A percentile compares a stretch with the other conserved stretches of the same genome.
Conservation (phyloP, 2,797 vertebrate genomes). For the Molossus molossus region DNA sequence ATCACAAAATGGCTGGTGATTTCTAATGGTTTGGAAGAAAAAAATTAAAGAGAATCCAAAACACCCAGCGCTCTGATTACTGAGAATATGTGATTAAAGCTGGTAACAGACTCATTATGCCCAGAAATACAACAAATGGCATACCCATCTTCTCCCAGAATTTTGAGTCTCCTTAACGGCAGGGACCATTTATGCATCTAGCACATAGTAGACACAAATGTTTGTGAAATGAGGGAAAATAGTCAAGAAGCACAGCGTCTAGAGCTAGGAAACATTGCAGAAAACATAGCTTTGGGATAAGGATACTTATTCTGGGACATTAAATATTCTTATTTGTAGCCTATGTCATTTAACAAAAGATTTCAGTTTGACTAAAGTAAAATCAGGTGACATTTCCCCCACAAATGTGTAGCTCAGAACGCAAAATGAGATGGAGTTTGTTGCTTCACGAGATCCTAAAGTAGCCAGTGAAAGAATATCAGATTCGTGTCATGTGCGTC, state of each 20-base stretch:
- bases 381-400: background rate
- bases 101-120: background rate
- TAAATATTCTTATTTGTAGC: constrained; percentile 17
- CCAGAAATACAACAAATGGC: background rate
- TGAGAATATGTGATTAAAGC: background rate
- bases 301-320: background rate
- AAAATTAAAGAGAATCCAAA: background rate
- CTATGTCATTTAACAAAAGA: background rate
- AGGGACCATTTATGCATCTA: background rate
- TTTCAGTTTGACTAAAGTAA: constrained; percentile 47
- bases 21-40: background rate
- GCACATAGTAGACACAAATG: background rate
- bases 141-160: background rate
- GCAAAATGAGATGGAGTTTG: background rate
- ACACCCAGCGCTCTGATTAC: background rate
- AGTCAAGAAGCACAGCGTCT: background rate
- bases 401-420: background rate
- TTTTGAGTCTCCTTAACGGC: background rate
- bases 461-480: background rate
- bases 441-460: background rate
- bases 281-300: background rate
- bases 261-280: background rate
- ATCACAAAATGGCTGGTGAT: background rate
- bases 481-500: background rate
- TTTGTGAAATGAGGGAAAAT: background rate